phyloP scores from a whole-genome alignment of 2,113 vertebrate species.

The Pycnonotus jocosus region DNA sequence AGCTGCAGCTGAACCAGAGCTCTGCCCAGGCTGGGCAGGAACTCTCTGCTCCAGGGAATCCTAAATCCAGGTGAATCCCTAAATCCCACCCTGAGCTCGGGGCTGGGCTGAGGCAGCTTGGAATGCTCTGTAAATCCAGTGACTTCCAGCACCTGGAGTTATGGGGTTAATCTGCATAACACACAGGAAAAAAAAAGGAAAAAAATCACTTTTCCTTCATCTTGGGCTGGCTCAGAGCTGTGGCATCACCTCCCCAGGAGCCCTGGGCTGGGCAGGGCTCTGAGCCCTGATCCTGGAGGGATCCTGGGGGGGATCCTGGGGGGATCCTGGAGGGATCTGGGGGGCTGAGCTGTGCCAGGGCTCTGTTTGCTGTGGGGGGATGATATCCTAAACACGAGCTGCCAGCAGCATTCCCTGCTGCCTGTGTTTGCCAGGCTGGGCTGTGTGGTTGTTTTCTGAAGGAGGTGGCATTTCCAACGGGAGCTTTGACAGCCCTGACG shows the following conservation, averaged over 20 bases:
- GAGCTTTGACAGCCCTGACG: constrained; percentile 41
- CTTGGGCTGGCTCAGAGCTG: neutral
- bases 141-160: neutral
- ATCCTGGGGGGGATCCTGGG: too few species aligned
- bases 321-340: neutral
- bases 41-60: too few species aligned
- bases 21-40: neutral
- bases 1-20: neutral
- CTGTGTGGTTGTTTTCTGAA: neutral
- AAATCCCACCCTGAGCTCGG: neutral
- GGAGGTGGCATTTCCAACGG: constrained; percentile 30
- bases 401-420: too few species aligned
- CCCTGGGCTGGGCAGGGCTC: neutral
- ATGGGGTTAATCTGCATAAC: rapidly evolving
- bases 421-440: neutral
- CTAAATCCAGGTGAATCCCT: neutral
- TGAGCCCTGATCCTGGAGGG: too few species aligned
- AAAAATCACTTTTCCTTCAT: neutral
- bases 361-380: neutral
- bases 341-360: neutral
- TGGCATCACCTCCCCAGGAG: neutral
- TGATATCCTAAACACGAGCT: neutral
- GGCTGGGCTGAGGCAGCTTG: neutral
- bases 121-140: rapidly evolving
- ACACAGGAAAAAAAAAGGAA: neutral